Percentiles rank a stretch among this genome's conserved stretches.
Conservation (phyloP, 2,797 vertebrate genomes). For the Dermochelys coriacea region DNA sequence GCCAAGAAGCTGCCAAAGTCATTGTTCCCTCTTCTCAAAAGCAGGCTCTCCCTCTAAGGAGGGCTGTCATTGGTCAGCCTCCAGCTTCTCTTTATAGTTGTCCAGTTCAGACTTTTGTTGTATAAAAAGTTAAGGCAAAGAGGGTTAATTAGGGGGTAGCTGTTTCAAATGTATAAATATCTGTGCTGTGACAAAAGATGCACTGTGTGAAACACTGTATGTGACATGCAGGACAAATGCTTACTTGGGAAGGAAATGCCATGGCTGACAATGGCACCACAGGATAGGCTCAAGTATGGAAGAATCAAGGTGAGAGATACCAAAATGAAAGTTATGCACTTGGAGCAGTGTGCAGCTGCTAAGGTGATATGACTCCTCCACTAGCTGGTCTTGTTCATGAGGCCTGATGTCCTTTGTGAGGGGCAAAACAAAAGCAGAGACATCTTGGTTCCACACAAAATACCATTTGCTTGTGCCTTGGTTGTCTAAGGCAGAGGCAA, state of each 20-base stretch:
- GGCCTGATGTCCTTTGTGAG: neutral
- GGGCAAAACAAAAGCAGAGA: neutral
- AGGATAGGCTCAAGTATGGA: neutral
- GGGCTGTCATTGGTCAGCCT: neutral
- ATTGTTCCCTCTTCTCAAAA: neutral
- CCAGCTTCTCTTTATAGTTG: neutral
- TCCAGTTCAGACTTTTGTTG: neutral
- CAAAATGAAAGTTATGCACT: neutral
- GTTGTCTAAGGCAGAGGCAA: neutral
- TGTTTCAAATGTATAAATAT: neutral
- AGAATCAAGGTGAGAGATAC: neutral
- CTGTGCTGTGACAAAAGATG: neutral
- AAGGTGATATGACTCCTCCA: neutral
- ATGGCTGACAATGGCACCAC: neutral
- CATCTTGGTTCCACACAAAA: neutral
- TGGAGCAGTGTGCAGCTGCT: neutral
- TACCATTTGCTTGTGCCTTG: neutral
- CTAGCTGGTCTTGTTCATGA: neutral
- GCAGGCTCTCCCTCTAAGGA: neutral
- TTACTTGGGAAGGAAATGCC: neutral
- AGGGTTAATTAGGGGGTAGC: no score
- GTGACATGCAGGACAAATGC: neutral
- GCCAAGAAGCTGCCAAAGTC: neutral
- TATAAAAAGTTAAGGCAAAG: accelerated
- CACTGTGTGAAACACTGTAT: neutral